These are phyloP conservation scores for Rhinella marina DNA, from an alignment of 2,797 vertebrate species.

Conservation along the genomic window DNA sequence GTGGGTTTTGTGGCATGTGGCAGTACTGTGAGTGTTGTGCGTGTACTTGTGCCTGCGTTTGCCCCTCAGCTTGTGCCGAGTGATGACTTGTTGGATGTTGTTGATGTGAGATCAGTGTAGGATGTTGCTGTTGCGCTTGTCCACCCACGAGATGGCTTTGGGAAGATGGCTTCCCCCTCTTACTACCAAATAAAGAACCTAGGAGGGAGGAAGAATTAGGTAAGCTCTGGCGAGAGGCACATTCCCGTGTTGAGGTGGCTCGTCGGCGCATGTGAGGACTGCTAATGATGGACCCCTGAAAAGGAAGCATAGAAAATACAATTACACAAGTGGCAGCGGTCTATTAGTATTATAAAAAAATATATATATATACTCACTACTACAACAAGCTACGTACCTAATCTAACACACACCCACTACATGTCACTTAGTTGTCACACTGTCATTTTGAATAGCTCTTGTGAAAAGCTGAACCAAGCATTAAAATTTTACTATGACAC, in stretches of 20 bases:
- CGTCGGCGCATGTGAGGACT: slow-evolving; percentile 92
- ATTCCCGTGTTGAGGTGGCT: slow-evolving; percentile 89
- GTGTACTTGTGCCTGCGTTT: slow-evolving; percentile 73
- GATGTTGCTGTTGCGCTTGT: slow-evolving; percentile 75
- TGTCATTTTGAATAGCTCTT: not conserved
- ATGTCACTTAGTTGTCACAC: slow-evolving; percentile 3
- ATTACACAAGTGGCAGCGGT: slow-evolving; percentile 70
- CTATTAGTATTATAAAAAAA: not conserved
- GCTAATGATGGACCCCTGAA: slow-evolving; percentile 99
- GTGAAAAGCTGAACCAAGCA: not conserved
- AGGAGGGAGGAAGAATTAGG: slow-evolving; percentile 93
- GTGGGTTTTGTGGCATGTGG: slow-evolving; percentile 87
- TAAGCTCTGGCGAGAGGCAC: slow-evolving; percentile 88
- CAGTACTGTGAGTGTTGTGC: slow-evolving; percentile 84
- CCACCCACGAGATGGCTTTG: slow-evolving; percentile 77
- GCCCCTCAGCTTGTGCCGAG: slow-evolving; percentile 75
- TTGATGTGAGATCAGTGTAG: slow-evolving; percentile 77
- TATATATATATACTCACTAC: not conserved
- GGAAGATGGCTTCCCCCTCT: slow-evolving; percentile 85
- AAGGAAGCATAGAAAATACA: slow-evolving; percentile 80
- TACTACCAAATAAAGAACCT: slow-evolving; percentile 90
- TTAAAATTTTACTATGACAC: not conserved
- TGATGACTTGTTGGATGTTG: slow-evolving; percentile 81
- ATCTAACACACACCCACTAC: slow-evolving; percentile 36
- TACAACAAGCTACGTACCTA: slow-evolving; percentile 47